Percentiles rank a stretch among this genome's conserved stretches.
Evolutionary conservation across 2,888 invertebrate genomes (phyloP).

Genomic region (Eutolmus rufibarbis): DNA sequence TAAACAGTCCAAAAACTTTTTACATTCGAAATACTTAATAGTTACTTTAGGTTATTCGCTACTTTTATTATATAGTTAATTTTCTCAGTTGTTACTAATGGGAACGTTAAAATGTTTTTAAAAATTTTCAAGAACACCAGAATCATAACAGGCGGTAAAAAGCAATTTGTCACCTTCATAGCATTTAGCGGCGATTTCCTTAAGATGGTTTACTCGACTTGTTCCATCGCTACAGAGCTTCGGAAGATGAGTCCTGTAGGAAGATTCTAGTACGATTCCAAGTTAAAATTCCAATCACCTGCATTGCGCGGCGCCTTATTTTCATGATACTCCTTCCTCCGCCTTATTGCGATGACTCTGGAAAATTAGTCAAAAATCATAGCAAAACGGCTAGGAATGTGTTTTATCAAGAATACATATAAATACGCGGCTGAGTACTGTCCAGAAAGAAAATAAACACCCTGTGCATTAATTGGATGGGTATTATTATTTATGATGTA

Average conservation of each 20-base stretch:
- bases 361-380: slow-evolving; percentile 35
- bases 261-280: slow-evolving; percentile 23
- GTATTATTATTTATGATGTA: slow-evolving; percentile 32
- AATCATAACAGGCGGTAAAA: neutral
- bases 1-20: neutral
- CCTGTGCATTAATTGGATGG: slow-evolving; percentile 3
- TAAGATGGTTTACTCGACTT: neutral
- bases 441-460: neutral
- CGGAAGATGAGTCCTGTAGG: neutral
- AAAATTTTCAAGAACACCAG: neutral
- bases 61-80: neutral
- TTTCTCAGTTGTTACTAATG: neutral
- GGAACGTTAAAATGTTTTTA: neutral
- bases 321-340: neutral
- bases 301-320: neutral
- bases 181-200: neutral
- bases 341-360: neutral
- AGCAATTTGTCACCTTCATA: neutral
- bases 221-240: neutral
- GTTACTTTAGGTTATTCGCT: neutral
- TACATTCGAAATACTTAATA: neutral
- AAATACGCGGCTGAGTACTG: slow-evolving; percentile 10
- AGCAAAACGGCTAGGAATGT: neutral
- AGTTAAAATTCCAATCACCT: slow-evolving; percentile 34
- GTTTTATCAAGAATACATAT: slow-evolving; percentile 8